These are phyloP conservation scores for Drosophila mojavensis DNA, from an alignment of 1,140 invertebrate species.

Conservation along the genomic window DNA sequence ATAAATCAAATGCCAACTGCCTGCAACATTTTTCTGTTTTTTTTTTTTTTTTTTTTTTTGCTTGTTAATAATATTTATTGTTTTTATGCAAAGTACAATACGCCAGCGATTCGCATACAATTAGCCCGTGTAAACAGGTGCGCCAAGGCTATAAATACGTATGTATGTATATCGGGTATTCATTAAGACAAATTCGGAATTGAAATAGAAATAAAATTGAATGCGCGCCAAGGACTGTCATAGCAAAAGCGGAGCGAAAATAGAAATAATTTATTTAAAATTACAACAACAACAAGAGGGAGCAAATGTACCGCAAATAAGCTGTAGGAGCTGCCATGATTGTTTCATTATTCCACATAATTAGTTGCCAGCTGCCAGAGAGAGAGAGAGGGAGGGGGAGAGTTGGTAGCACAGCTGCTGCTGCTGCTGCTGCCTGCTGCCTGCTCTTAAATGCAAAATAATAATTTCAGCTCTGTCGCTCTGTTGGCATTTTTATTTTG, in stretches of 20 bases:
- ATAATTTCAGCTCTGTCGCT: slow-evolving; percentile 46
- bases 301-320: slow-evolving; percentile 10
- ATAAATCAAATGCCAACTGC: slow-evolving; percentile 55
- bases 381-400: neutral
- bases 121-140: slow-evolving; percentile 43
- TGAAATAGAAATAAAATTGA: neutral
- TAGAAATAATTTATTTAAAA: slow-evolving; percentile 6
- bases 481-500: slow-evolving; percentile 54
- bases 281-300: neutral
- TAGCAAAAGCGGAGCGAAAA: neutral
- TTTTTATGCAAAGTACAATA: slow-evolving; percentile 42
- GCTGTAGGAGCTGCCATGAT: slow-evolving; percentile 8
- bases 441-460: slow-evolving; percentile 71
- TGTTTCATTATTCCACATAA: slow-evolving; percentile 46
- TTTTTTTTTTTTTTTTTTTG: slow-evolving; percentile 1
- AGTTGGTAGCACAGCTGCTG: slow-evolving; percentile 1
- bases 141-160: neutral
- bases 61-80: slow-evolving; percentile 56
- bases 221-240: neutral
- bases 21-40: slow-evolving; percentile 7
- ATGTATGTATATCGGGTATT: neutral
- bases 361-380: slow-evolving; percentile 51
- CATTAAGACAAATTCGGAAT: neutral
- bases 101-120: slow-evolving; percentile 41
- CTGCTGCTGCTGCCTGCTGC: neutral